Evolutionary conservation across 2,113 vertebrate species (phyloP), one percentile per base, ranked within the genome.

Genomic region (Notarius quadriscutis): DNA sequence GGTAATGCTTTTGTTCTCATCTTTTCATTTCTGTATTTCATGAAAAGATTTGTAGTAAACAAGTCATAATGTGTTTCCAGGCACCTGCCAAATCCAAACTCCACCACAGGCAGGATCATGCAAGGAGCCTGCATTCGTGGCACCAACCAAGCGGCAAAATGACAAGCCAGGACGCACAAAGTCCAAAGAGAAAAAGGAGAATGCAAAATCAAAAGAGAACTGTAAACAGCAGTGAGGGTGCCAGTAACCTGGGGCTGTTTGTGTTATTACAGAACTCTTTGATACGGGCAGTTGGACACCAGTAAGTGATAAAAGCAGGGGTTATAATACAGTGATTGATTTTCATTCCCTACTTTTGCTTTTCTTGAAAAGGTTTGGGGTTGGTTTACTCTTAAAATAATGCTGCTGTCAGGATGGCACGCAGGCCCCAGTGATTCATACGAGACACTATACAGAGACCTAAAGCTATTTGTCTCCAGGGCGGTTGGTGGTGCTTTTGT

Each of bases 131-230:
- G 71, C 93, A 11, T 96, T 96, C 88, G 93, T 96, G 69, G 93
- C 94, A 0, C 96, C 95, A 11, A 96, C 95, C 5, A 96, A 96
- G 84, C 91, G 95, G 18, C 95, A 93, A 53, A 84, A 88, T 0
- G 95, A 96, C 48, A 96, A 96, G 91, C 53, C 92, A 0, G 92
- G 78, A 60, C 88, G 90, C 2, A 82, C 84, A 4, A 96, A 96
- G 93, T 60, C 95, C 90, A 96, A 95, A 92, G 95, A 95, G 86
- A 97, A 96, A 89, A 95, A 95, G 85, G 95, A 96, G 89, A 89
- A 89, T 14, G 74, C 88, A 41, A 93, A 93, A 69, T 91, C 95
- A 88, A 95, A 95, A 88, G 95, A 96, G 88, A 95, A 92, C 60
- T 96, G 95, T 91, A 96, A 96, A 85, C 95, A 95, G 63, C 95